Base-by-base conservation (phyloP, 2,888 invertebrate genomes). In the Brenthis hecate region DNA sequence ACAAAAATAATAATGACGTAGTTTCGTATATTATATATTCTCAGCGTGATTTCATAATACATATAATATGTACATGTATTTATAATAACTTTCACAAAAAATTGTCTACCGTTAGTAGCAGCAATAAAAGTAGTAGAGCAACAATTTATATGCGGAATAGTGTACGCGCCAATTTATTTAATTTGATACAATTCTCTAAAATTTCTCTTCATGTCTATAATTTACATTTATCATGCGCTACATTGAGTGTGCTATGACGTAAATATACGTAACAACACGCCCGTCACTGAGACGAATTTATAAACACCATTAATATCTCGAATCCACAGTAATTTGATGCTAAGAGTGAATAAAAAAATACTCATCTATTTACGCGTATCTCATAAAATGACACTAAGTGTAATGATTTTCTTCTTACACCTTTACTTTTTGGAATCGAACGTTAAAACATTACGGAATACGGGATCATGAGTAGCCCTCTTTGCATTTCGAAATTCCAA, bases 181-280 rank as follows among this genome's bases (percentile, higher is more conserved):
- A 64, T 65, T 56, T 56, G 50, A 65, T 50, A 65, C 50, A 65
- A 48, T 65, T 65, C 47, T 56, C 48, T 56, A 65, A 65, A 65
- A 65, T 61, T 67, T 67, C 61, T 62, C 56, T 67, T 67, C 56
- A 36, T 50, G 61, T 16, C 23, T 50, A 23, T 56, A 56, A 61
- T 67, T 61, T 62, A 36, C 51, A 56, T 62, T 62, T 56, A 61
- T 62, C 61, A 62, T 19, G 61, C 66, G 53, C 62, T 5, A 62
- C 62, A 62, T 62, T 62, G 14, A 43, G 16, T 32, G 51, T 43
- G 43, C 54, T 16, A 54, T 62, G 53, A 62, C 51, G 62, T 62
- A 62, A 62, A 62, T 62, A 36, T 51, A 62, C 53, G 62, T 62
- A 62, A 62, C 51, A 62, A 53, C 43, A 53, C 62, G 53, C 54